phyloP scores from a whole-genome alignment of 2,888 invertebrate species.

The Troides oblongomaculatus region DNA sequence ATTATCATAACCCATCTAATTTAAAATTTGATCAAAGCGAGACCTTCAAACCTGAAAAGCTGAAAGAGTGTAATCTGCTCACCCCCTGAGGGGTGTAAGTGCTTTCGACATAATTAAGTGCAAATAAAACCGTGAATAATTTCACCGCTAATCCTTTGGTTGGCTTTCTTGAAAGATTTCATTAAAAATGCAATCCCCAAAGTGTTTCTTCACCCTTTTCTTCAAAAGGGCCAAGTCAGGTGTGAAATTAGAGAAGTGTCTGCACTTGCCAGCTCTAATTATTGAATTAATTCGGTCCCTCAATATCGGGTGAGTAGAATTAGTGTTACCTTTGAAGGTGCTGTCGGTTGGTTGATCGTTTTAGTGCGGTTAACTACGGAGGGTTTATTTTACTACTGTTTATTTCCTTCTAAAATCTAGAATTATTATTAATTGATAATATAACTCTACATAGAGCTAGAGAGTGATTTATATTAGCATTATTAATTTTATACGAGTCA shows the following conservation, averaged over 20 bases:
- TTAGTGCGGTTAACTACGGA: constrained; percentile 29
- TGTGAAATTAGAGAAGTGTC: constrained; percentile 50
- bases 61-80: constrained; percentile 10
- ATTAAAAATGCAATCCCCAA: constrained; percentile 50
- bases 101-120: constrained; percentile 15
- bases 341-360: constrained; percentile 41
- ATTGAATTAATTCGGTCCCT: constrained; percentile 45
- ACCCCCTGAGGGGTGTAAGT: constrained; percentile 8
- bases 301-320: constrained; percentile 38
- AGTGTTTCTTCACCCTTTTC: constrained; percentile 41
- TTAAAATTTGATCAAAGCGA: background rate
- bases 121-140: constrained; percentile 28
- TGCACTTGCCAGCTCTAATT: constrained; percentile 50
- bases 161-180: constrained; percentile 38
- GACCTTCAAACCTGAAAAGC: background rate
- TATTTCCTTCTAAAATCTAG: too few species aligned
- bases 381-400: too few species aligned
- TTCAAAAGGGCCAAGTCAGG: constrained; percentile 48
- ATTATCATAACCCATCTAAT: background rate
- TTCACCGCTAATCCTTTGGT: constrained; percentile 31
- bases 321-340: constrained; percentile 46
- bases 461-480: too few species aligned
- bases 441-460: too few species aligned
- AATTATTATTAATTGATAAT: too few species aligned
- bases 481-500: too few species aligned